Evolutionary conservation across 1,140 invertebrate genomes (phyloP).

Genomic region (Papilio glaucus): DNA sequence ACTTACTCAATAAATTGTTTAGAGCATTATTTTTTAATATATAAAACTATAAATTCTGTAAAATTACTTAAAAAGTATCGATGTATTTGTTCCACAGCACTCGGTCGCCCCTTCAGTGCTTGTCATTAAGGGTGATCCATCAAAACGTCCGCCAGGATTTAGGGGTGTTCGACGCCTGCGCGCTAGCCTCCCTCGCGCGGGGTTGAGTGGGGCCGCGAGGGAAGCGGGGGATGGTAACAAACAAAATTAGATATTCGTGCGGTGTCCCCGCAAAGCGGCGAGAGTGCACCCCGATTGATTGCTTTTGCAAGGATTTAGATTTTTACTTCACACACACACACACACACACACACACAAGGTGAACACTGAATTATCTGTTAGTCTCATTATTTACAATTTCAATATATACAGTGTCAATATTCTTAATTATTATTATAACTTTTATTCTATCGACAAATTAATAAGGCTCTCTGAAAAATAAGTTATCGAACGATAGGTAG

Average conservation of each 20-base stretch:
- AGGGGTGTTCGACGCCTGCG: conserved; percentile 73
- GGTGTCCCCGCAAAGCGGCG: conserved; percentile 74
- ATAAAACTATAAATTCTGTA: conserved; percentile 22
- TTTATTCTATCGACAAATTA: neutral
- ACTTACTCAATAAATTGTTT: too few species aligned
- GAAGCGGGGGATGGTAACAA: conserved; percentile 59
- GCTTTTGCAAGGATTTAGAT: conserved; percentile 71
- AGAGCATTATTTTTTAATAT: conserved; percentile 19
- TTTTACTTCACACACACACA: conserved; percentile 45
- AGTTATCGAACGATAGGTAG: conserved; percentile 35
- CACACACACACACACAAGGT: neutral
- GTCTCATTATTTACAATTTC: neutral
- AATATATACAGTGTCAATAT: neutral
- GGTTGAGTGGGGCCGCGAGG: conserved; percentile 39
- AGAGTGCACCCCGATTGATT: conserved; percentile 77
- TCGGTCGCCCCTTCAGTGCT: conserved; percentile 70
- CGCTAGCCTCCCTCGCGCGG: conserved; percentile 50
- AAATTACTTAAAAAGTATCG: neutral
- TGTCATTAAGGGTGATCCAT: conserved; percentile 83
- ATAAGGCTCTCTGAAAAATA: conserved; percentile 23
- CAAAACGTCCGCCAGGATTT: conserved; percentile 81
- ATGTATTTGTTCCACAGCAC: conserved; percentile 43
- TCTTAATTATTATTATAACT: neutral
- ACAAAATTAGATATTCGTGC: conserved; percentile 82
- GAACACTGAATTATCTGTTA: neutral